Conservation (phyloP, 2,797 vertebrate genomes). For the Zalophus californianus region DNA sequence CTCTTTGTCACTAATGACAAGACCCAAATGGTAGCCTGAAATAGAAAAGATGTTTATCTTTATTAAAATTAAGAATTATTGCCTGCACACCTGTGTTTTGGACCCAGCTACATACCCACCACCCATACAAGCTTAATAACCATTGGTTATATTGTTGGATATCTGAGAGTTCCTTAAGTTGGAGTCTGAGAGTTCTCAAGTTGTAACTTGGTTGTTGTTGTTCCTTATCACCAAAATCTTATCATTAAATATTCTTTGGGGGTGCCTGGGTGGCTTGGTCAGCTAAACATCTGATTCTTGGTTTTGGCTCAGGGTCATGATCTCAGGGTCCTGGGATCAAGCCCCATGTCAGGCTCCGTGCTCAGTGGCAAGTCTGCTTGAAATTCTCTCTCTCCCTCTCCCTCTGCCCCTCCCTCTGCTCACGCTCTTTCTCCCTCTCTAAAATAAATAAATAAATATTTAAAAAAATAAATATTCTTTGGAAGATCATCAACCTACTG, state of each 20-base stretch:
- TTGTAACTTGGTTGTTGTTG: not conserved
- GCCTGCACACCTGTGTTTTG: not conserved
- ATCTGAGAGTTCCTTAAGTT: not conserved
- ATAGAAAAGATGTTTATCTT: not conserved
- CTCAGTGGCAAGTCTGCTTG: not conserved
- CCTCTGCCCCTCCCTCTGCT: not conserved
- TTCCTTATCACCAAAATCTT: not conserved
- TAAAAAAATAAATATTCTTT: conserved; percentile 1
- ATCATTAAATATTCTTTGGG: not conserved
- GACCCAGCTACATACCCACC: not conserved
- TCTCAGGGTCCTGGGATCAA: not conserved
- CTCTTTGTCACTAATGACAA: not conserved
- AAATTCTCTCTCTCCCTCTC: not conserved
- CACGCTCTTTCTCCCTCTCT: not conserved
- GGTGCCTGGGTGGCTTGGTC: not conserved
- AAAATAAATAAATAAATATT: not conserved
- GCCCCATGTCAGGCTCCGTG: not conserved
- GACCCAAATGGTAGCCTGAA: not conserved
- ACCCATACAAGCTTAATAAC: not conserved
- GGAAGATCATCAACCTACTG: not conserved
- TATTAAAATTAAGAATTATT: conserved; percentile 17
- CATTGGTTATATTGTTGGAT: not conserved
- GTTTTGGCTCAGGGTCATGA: not conserved
- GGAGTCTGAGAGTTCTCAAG: not conserved
- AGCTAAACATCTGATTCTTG: not conserved